These are phyloP conservation scores for Caerostris extrusa DNA, from an alignment of 1,140 invertebrate genomes.

Conservation along the genomic window DNA sequence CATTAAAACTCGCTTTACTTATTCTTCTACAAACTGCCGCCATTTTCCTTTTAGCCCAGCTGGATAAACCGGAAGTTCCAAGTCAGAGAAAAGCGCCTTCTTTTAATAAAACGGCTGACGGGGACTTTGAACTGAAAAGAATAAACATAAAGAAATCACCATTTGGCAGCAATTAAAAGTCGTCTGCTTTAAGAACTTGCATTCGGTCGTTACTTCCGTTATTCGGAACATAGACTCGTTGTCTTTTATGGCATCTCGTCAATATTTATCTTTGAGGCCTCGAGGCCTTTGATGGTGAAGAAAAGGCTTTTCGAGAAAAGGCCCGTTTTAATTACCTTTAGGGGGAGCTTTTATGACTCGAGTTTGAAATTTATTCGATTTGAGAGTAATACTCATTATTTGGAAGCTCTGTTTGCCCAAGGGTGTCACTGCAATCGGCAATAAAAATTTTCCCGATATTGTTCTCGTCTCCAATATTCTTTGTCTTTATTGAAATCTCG, in stretches of 20 bases:
- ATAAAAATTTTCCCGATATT: not conserved
- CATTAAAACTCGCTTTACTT: slow-evolving; percentile 8
- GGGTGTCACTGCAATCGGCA: not conserved
- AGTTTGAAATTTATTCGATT: slow-evolving; percentile 1
- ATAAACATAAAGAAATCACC: not conserved
- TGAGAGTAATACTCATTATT: not conserved
- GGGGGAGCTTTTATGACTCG: not conserved
- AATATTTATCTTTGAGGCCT: slow-evolving; percentile 36
- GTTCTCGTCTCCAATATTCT: not conserved
- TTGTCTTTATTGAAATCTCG: slow-evolving; percentile 30
- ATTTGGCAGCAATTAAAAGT: slow-evolving; percentile 43
- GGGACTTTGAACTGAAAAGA: not conserved
- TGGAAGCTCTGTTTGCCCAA: not conserved
- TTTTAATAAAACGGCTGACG: slow-evolving; percentile 39
- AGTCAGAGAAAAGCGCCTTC: not conserved
- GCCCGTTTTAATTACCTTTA: slow-evolving; percentile 36
- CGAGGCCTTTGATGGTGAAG: not conserved
- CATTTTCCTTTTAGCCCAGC: not conserved
- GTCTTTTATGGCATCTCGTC: slow-evolving; percentile 35
- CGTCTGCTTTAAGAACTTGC: not conserved
- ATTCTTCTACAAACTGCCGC: slow-evolving; percentile 6
- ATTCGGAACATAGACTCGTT: not conserved
- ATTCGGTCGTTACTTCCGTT: slow-evolving; percentile 6
- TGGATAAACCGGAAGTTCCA: slow-evolving; percentile 5
- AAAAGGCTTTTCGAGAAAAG: not conserved